Percentiles rank a stretch among this genome's conserved stretches.
phyloP scores from a whole-genome alignment of 35 echinoderm and acorn worm species.

The Antedon bifida region DNA sequence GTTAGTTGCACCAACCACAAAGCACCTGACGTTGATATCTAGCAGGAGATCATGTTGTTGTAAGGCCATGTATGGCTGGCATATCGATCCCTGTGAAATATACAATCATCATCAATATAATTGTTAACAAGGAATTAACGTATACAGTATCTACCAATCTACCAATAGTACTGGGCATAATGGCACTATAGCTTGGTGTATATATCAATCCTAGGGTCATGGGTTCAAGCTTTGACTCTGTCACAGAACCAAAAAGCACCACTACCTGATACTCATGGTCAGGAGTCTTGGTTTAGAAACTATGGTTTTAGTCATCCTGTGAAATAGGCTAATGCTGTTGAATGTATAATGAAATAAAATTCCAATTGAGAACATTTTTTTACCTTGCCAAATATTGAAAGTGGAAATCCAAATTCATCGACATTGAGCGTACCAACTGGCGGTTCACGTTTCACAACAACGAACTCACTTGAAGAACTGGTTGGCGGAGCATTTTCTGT shows the following conservation, averaged over 20 bases:
- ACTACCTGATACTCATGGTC: no score
- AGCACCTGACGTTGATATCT: slow-evolving; percentile 83
- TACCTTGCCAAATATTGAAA: slow-evolving; percentile 98
- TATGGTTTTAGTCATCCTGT: no score
- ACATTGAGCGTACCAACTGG: slow-evolving; percentile 12
- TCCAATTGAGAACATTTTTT: no score
- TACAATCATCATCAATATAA: background rate
- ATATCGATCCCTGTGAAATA: slow-evolving; percentile 66
- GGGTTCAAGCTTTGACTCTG: no score
- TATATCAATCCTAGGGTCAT: no score
- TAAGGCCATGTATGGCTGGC: slow-evolving; percentile 91
- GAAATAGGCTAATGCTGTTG: no score
- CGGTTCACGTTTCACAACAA: slow-evolving; percentile 51
- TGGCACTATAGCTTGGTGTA: no score
- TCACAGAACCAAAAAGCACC: no score
- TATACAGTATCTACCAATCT: background rate
- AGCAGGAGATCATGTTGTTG: slow-evolving; percentile 89
- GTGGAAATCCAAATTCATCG: slow-evolving; percentile 88
- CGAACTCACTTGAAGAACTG: slow-evolving; percentile 12
- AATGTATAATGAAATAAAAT: no score
- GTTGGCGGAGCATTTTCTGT: background rate
- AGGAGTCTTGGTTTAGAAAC: no score
- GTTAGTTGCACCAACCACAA: slow-evolving; percentile 86
- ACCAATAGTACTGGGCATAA: background rate
- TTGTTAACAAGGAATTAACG: background rate